Conservation (phyloP, 2,113 vertebrate species). For the Microcebus griseorufus region DNA sequence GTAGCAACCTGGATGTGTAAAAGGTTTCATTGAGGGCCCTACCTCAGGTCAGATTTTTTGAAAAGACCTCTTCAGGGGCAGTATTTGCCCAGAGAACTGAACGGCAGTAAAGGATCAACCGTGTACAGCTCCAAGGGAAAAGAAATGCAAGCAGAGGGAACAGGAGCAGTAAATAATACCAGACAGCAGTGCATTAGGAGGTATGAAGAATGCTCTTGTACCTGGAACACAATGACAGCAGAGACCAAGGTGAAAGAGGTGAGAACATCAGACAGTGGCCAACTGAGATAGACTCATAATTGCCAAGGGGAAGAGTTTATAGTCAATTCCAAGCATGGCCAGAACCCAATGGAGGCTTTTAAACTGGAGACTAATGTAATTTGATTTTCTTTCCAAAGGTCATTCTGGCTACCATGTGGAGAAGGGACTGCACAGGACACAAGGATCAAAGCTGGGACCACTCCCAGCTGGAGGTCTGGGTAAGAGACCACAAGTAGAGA, state of each 20-base stretch:
- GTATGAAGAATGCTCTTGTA: neutral
- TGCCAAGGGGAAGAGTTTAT: neutral
- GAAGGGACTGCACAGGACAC: neutral
- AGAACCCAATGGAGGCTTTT: neutral
- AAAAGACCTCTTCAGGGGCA: neutral
- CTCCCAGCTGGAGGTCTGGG: neutral
- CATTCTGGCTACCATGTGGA: neutral
- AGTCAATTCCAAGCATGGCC: neutral
- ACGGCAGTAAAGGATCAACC: no score
- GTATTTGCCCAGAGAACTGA: neutral
- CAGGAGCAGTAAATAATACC: fast-evolving
- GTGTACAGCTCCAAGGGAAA: neutral
- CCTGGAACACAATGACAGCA: no score
- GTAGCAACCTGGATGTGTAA: neutral
- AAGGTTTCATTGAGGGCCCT: neutral
- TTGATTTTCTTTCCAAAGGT: neutral
- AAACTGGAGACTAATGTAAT: neutral
- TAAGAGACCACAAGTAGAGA: neutral
- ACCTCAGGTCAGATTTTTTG: neutral
- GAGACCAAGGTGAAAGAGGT: neutral
- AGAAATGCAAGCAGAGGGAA: neutral
- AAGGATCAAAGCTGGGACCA: neutral
- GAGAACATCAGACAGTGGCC: neutral
- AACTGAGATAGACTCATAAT: fast-evolving
- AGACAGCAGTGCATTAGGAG: fast-evolving